Conservation (phyloP, 2,888 invertebrate genomes). For the Chrysina gloriosa region DNA sequence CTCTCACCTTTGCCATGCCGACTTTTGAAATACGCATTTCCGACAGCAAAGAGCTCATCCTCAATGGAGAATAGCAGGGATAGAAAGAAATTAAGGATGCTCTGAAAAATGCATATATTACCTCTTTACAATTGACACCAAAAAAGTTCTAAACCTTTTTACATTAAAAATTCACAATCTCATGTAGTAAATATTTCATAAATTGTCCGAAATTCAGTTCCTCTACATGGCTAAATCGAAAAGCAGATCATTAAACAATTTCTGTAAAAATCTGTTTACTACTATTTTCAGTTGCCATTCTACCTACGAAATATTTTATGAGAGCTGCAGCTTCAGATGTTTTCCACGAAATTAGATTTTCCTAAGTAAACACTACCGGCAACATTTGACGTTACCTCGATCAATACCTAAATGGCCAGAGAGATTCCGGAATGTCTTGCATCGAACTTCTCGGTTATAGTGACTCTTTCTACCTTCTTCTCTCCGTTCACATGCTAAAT, state of each 20-base stretch:
- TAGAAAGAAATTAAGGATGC: too few relatives aligned
- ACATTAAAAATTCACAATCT: too few relatives aligned
- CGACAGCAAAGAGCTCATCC: too few relatives aligned
- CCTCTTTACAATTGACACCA: background rate
- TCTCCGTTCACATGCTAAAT: too few relatives aligned
- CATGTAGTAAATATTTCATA: background rate
- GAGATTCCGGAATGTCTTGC: background rate
- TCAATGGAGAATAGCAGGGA: too few relatives aligned
- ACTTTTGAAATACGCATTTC: too few relatives aligned
- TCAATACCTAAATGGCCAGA: constrained; percentile 21
- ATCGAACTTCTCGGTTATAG: background rate
- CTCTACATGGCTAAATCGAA: background rate
- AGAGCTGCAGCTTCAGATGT: constrained; percentile 5
- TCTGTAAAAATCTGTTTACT: background rate
- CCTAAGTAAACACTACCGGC: constrained; percentile 34
- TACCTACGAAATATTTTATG: constrained; percentile 17
- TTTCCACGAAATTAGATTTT: constrained; percentile 24
- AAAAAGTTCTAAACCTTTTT: background rate
- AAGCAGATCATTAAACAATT: background rate
- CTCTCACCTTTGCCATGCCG: too few relatives aligned
- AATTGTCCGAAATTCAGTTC: background rate
- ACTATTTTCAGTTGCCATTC: background rate
- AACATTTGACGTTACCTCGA: constrained; percentile 11
- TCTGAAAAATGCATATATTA: too few relatives aligned
- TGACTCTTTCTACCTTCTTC: background rate